These are phyloP conservation scores for Hypotaenidia okinawae DNA, from an alignment of 2,797 vertebrate species.

Conservation along the genomic window DNA sequence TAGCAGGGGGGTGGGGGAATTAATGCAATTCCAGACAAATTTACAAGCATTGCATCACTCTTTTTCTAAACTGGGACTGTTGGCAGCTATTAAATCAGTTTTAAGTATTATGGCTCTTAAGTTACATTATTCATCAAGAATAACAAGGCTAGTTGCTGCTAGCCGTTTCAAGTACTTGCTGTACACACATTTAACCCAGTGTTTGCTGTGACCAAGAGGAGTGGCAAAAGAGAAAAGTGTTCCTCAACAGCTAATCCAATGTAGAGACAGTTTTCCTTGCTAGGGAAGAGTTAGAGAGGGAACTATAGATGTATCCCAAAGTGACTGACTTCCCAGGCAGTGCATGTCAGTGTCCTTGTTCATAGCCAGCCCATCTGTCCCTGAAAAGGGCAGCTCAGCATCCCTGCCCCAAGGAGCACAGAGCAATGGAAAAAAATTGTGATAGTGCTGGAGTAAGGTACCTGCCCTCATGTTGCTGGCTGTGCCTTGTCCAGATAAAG, in stretches of 20 bases:
- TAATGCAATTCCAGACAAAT: neutral
- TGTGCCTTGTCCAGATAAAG: neutral
- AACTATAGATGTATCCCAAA: neutral
- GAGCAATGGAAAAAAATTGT: neutral
- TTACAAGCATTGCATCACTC: slow-evolving; percentile 13
- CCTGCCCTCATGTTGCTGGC: neutral
- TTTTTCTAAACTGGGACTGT: neutral
- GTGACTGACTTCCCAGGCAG: neutral
- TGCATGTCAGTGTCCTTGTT: neutral
- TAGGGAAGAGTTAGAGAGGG: neutral
- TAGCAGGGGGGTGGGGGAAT: neutral
- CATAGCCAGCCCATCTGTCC: neutral
- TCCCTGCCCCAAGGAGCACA: neutral
- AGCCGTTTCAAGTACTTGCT: neutral
- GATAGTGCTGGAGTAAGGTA: neutral
- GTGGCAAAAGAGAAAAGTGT: neutral
- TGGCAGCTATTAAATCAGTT: slow-evolving; percentile 39
- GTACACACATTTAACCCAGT: neutral
- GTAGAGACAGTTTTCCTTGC: neutral
- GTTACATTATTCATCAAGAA: slow-evolving; percentile 13
- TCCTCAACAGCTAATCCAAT: neutral
- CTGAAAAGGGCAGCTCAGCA: neutral
- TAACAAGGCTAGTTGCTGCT: neutral
- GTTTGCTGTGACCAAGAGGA: neutral
- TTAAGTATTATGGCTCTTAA: slow-evolving; percentile 6